Conservation (phyloP, 2,113 vertebrate genomes). For the Hemibates koningsi region DNA sequence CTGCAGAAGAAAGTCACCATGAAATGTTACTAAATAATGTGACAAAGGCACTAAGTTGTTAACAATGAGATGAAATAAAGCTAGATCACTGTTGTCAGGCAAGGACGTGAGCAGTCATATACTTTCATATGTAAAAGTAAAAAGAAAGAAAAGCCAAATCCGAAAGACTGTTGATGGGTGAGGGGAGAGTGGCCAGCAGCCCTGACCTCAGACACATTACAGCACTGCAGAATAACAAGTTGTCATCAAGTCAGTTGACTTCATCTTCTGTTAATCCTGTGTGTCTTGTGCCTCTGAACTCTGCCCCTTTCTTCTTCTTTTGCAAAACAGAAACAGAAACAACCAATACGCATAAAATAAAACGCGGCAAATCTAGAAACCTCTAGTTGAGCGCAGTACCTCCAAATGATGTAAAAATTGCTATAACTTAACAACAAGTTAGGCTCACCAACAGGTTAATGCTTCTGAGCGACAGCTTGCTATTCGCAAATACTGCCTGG, state of each 20-base stretch:
- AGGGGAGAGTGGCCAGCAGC: too few species aligned
- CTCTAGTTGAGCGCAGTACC: not conserved
- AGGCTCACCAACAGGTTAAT: not conserved
- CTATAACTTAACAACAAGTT: not conserved
- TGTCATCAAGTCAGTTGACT: not conserved
- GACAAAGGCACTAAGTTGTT: not conserved
- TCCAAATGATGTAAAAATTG: not conserved
- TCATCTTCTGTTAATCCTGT: not conserved
- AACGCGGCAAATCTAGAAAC: not conserved
- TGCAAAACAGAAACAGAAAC: not conserved
- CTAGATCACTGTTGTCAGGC: not conserved
- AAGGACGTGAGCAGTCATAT: not conserved
- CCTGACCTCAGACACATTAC: too few species aligned
- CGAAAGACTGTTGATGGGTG: not conserved
- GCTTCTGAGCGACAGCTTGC: not conserved
- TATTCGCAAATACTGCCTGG: constrained; percentile 13
- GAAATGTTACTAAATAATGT: not conserved
- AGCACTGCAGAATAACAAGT: not conserved
- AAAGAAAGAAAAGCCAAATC: not conserved
- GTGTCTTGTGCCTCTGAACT: not conserved
- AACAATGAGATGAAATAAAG: not conserved
- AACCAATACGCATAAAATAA: not conserved
- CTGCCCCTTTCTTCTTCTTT: not conserved
- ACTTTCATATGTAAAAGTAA: not conserved
- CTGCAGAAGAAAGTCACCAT: not conserved